A percentile compares a stretch with the other conserved stretches of the same genome.
Conservation (phyloP, 64 coral and sea anemone species). For the Porites lutea region DNA sequence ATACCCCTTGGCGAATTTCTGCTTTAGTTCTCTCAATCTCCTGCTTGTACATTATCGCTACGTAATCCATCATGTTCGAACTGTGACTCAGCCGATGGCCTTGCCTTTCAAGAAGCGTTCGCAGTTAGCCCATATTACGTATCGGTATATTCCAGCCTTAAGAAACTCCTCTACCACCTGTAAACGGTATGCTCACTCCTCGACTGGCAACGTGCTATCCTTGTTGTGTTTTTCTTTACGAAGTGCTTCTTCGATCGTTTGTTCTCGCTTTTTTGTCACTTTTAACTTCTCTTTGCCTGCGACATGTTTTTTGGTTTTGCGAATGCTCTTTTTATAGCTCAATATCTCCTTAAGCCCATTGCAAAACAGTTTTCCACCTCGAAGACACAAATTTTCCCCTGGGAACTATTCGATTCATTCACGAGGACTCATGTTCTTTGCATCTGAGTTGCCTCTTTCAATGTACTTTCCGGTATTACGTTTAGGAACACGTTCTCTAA, state of each 20-base stretch:
- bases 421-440: too few species aligned
- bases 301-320: too few species aligned
- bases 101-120: slow-evolving; percentile 67
- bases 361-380: too few species aligned
- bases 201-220: slow-evolving; percentile 64
- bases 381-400: too few species aligned
- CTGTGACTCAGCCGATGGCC: slow-evolving; percentile 55
- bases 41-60: slow-evolving; percentile 58
- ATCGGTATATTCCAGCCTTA: slow-evolving; percentile 66
- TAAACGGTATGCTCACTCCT: slow-evolving; percentile 60
- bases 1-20: slow-evolving; percentile 45
- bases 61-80: slow-evolving; percentile 66
- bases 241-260: slow-evolving; percentile 75
- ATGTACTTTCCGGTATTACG: slow-evolving; percentile 24
- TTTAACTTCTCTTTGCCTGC: too few species aligned
- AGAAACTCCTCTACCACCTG: slow-evolving; percentile 61
- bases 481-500: too few species aligned
- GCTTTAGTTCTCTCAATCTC: slow-evolving; percentile 57
- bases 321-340: slow-evolving; percentile 76
- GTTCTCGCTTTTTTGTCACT: slow-evolving; percentile 73
- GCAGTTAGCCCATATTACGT: slow-evolving; percentile 52
- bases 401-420: too few species aligned
- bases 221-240: slow-evolving; percentile 54
- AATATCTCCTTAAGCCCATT: slow-evolving; percentile 66
- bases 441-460: slow-evolving; percentile 41